Evolutionary conservation across 2,113 vertebrate genomes (phyloP).

Genomic region (Eurystomus gularis): DNA sequence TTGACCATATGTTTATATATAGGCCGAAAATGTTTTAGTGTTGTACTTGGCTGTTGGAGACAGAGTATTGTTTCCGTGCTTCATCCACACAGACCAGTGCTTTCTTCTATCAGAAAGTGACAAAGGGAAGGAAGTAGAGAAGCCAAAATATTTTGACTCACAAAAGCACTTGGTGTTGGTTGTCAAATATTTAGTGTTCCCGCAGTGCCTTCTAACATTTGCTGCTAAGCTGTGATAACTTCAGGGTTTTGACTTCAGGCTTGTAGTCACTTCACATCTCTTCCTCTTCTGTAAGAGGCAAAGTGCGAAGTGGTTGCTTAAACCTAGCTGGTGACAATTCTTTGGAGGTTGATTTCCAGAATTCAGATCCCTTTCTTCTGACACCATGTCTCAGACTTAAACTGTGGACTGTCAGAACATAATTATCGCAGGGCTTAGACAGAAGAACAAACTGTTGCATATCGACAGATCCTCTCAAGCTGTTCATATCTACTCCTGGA

Average conservation of each 20-base stretch:
- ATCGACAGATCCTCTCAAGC: neutral
- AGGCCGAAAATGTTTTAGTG: neutral
- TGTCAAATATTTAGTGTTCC: neutral
- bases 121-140: neutral
- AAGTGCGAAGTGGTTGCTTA: neutral
- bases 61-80: neutral
- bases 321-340: neutral
- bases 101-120: neutral
- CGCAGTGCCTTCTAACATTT: neutral
- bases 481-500: neutral
- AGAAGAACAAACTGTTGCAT: neutral
- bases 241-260: too few relatives aligned
- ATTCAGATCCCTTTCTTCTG: neutral
- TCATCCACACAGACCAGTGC: neutral
- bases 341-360: neutral
- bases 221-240: neutral
- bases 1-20: neutral
- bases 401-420: fast-evolving
- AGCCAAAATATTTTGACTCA: neutral
- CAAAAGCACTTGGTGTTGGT: neutral
- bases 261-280: neutral
- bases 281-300: neutral
- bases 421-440: neutral
- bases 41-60: neutral
- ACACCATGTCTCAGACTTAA: fast-evolving